Evolutionary conservation across 2,797 vertebrate species (phyloP).

Genomic region (Hyperoplus lanceolatus): DNA sequence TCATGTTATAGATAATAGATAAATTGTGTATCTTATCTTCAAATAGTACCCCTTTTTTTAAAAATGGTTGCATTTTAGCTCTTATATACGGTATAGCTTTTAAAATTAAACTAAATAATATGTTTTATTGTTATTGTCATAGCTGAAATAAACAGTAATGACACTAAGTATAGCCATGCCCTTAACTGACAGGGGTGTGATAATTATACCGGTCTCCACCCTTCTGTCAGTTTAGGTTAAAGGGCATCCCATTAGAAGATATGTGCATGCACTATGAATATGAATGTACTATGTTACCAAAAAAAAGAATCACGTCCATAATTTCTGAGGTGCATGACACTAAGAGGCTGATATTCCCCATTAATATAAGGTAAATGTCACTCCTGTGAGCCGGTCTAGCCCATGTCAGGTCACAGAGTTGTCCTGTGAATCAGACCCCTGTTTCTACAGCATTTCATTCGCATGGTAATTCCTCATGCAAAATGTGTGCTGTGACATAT

Average conservation of each 20-base stretch:
- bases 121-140: background rate
- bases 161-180: too few relatives aligned
- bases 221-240: background rate
- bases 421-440: background rate
- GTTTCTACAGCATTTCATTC: background rate
- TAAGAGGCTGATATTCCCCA: background rate
- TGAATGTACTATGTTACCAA: background rate
- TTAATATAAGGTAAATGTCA: background rate
- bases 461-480: background rate
- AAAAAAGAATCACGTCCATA: constrained; percentile 2
- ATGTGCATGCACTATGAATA: background rate
- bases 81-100: too few relatives aligned
- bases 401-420: background rate
- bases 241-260: background rate
- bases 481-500: background rate
- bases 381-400: background rate
- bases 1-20: constrained; percentile 27
- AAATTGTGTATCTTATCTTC: background rate
- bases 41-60: background rate
- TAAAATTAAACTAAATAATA: background rate
- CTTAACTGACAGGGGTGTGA: too few relatives aligned
- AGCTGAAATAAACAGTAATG: background rate
- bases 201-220: too few relatives aligned
- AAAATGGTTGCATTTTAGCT: too few relatives aligned
- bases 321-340: constrained; percentile 1